Percentiles rank a stretch among this genome's conserved stretches.
Conservation (phyloP, 2,888 invertebrate species). For the Formica aserva region DNA sequence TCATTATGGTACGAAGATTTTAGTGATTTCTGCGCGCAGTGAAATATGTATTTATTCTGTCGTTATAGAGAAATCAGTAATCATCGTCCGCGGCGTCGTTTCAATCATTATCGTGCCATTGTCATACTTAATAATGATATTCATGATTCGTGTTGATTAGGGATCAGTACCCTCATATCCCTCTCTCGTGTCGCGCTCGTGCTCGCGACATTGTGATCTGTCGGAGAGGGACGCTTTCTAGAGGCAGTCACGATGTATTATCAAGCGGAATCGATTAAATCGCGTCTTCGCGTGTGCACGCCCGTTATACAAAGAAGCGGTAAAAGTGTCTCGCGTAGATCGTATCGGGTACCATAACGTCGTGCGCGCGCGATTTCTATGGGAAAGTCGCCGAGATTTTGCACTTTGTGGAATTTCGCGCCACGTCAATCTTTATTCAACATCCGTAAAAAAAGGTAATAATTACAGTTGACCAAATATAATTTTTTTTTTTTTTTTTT, state of each 20-base stretch:
- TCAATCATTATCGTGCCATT: constrained; percentile 21
- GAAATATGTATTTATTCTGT: background rate
- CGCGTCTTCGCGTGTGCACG: constrained; percentile 33
- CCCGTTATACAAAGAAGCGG: constrained; percentile 16
- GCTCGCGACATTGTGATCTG: constrained; percentile 4
- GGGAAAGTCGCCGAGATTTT: constrained; percentile 42
- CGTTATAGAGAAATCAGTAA: constrained; percentile 34
- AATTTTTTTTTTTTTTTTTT: background rate
- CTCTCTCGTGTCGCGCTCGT: background rate
- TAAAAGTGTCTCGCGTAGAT: constrained; percentile 48
- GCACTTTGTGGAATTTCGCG: constrained; percentile 10
- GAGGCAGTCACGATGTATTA: constrained; percentile 12
- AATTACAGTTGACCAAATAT: background rate
- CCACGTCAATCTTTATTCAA: background rate
- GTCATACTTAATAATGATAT: constrained; percentile 18
- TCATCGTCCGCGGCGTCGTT: constrained; percentile 1
- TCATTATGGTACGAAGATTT: constrained; percentile 1
- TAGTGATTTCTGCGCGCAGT: background rate
- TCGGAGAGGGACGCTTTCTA: constrained; percentile 28
- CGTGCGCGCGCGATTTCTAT: constrained; percentile 30
- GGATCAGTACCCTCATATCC: background rate
- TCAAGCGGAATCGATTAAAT: constrained; percentile 51
- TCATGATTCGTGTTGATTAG: constrained; percentile 10
- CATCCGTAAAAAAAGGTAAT: background rate
- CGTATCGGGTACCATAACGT: constrained; percentile 19